Conservation (phyloP, 1,140 invertebrate species). For the Grapholita molesta region DNA sequence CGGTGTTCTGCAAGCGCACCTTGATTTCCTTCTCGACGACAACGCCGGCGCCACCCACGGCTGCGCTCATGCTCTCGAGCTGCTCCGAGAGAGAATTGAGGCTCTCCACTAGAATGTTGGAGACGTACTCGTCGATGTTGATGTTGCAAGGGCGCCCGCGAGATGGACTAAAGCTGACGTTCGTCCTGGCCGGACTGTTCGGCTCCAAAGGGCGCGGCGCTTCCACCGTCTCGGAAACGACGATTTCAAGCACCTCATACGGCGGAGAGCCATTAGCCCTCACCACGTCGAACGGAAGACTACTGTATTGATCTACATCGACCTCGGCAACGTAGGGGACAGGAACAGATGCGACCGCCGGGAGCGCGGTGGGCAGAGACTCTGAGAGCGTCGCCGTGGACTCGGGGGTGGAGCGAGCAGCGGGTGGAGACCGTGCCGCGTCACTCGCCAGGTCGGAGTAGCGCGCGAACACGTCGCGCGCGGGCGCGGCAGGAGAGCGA, state of each 20-base stretch:
- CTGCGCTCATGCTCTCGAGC: slow-evolving; percentile 69
- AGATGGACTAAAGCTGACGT: not conserved
- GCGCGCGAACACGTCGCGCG: slow-evolving; percentile 17
- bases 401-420: slow-evolving; percentile 38
- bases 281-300: slow-evolving; percentile 38
- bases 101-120: slow-evolving; percentile 74
- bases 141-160: slow-evolving; percentile 29
- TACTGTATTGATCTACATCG: slow-evolving; percentile 34
- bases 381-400: slow-evolving; percentile 45
- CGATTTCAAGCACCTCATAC: slow-evolving; percentile 71
- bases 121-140: slow-evolving; percentile 73
- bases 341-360: not conserved
- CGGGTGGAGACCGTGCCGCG: slow-evolving; percentile 16
- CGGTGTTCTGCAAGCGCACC: slow-evolving; percentile 72
- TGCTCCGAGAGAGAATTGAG: slow-evolving; percentile 71
- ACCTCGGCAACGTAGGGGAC: not conserved
- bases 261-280: slow-evolving; percentile 40
- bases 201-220: slow-evolving; percentile 20
- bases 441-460: slow-evolving; percentile 6
- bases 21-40: slow-evolving; percentile 77
- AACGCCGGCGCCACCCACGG: slow-evolving; percentile 55
- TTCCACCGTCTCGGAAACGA: slow-evolving; percentile 69
- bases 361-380: slow-evolving; percentile 28
- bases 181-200: not conserved
- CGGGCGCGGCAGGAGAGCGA: not conserved